Evolutionary conservation across 2,888 invertebrate species (phyloP).

Genomic region (Leptura quadrifasciata): DNA sequence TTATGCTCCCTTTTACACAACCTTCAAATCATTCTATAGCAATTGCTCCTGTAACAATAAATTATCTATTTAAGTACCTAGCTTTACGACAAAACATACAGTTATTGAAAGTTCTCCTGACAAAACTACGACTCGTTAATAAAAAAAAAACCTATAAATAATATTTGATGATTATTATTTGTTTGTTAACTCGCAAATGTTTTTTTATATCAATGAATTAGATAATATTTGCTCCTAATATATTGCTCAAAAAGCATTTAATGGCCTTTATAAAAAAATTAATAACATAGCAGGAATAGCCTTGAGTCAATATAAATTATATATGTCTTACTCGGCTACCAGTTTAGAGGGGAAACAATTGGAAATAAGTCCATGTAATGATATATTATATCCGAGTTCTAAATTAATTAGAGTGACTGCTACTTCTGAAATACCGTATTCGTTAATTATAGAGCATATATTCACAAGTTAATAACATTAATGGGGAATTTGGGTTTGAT

Average conservation of each 20-base stretch:
- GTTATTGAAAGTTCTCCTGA: background rate
- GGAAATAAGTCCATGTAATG: slow-evolving; percentile 14
- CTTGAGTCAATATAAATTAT: slow-evolving; percentile 17
- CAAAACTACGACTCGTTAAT: background rate
- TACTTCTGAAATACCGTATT: background rate
- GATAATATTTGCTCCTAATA: slow-evolving; percentile 8
- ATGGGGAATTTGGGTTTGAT: background rate
- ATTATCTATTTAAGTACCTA: background rate
- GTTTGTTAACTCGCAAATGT: background rate
- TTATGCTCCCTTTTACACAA: too few relatives aligned
- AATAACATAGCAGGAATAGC: slow-evolving; percentile 4
- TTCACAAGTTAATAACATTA: slow-evolving; percentile 9
- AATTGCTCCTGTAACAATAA: too few relatives aligned
- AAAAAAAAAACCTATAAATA: slow-evolving; percentile 14
- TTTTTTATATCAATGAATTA: slow-evolving; percentile 13
- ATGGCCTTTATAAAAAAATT: slow-evolving; percentile 10
- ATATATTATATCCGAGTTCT: background rate
- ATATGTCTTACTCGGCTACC: slow-evolving; percentile 6
- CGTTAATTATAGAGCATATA: slow-evolving; percentile 13
- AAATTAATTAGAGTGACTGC: slow-evolving; percentile 5
- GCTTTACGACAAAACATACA: background rate
- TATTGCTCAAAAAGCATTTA: background rate
- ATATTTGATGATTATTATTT: background rate
- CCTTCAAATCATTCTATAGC: too few relatives aligned
- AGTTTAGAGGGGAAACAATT: slow-evolving; percentile 24